These are phyloP conservation scores for Drosophila birchii DNA, from an alignment of 2,888 invertebrate species.

Conservation along the genomic window DNA sequence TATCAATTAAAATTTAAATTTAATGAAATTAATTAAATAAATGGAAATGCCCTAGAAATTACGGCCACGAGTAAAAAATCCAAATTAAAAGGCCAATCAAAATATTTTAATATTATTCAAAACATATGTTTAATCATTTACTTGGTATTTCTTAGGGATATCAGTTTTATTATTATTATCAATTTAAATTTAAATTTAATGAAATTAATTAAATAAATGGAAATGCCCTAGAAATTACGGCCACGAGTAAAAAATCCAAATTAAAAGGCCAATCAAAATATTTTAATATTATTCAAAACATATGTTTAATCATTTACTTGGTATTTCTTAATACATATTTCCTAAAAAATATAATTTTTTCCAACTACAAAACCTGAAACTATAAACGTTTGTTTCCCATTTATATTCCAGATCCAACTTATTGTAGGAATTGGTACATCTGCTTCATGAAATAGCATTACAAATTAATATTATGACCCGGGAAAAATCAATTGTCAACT, in stretches of 20 bases:
- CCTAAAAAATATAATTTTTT: neutral
- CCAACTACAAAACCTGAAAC: neutral
- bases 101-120: neutral
- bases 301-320: neutral
- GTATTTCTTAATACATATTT: neutral
- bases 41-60: neutral
- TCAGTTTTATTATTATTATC: too few species aligned
- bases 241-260: neutral
- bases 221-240: neutral
- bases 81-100: neutral
- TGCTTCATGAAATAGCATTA: conserved; percentile 48
- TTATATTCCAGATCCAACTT: neutral
- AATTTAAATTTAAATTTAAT: too few species aligned
- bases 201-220: too few species aligned
- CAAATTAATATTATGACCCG: conserved; percentile 66
- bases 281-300: neutral
- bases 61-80: neutral
- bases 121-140: neutral
- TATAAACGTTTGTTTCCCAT: neutral
- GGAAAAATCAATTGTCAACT: conserved; percentile 51
- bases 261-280: neutral
- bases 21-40: too few species aligned
- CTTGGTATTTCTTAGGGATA: neutral
- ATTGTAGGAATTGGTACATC: conserved; percentile 49
- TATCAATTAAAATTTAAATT: too few species aligned